These are phyloP conservation scores for Pachyrhynchus sulphureomaculatus DNA, from an alignment of 1,140 invertebrate species.

Conservation along the genomic window DNA sequence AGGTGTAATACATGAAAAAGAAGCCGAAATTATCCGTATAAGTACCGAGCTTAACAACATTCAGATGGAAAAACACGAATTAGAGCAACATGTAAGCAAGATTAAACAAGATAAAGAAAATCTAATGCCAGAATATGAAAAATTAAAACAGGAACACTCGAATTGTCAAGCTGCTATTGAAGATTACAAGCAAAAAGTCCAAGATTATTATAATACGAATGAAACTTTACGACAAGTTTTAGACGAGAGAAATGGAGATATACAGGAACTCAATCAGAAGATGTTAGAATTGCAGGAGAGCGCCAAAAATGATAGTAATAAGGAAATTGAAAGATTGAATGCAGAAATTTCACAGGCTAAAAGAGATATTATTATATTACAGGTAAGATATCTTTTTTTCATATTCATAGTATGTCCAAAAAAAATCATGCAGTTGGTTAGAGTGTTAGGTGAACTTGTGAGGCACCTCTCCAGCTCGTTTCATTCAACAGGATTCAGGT, in stretches of 20 bases:
- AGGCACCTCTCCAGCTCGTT: no score
- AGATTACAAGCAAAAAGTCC: constrained; percentile 19
- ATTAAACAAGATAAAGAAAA: neutral
- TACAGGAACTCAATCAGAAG: constrained; percentile 17
- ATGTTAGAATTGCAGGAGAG: constrained; percentile 10
- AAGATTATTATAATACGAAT: constrained; percentile 13
- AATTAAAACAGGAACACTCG: constrained; percentile 15
- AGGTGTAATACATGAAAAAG: constrained; percentile 53
- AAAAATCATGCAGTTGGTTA: no score
- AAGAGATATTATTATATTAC: constrained; percentile 23
- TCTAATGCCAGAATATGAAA: constrained; percentile 7
- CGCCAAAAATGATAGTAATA: constrained; percentile 24
- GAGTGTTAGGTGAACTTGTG: no score
- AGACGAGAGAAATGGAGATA: constrained; percentile 30
- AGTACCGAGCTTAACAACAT: constrained; percentile 4
- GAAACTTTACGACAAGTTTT: constrained; percentile 14
- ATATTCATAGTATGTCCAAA: no score
- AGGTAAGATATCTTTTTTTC: no score
- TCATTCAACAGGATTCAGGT: no score
- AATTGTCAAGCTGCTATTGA: constrained; percentile 7
- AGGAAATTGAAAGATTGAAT: constrained; percentile 22
- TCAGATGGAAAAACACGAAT: neutral
- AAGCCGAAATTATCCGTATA: constrained; percentile 50
- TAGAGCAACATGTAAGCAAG: neutral
- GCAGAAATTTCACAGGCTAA: constrained; percentile 11